These are phyloP conservation scores for Bombus pyrosoma DNA, from an alignment of 1,140 invertebrate genomes.

Conservation along the genomic window DNA sequence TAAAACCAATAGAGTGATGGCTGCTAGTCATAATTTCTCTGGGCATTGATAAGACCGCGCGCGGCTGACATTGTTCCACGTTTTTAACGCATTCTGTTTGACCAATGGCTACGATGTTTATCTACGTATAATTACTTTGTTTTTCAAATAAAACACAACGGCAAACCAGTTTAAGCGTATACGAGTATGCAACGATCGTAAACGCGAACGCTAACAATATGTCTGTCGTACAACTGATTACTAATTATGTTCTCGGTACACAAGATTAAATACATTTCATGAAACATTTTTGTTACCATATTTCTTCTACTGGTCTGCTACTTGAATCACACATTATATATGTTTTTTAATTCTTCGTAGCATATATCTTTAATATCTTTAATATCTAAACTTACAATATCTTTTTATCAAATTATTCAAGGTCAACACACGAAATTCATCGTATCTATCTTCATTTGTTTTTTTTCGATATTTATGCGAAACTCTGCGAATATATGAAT, in stretches of 20 bases:
- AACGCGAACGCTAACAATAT: not conserved
- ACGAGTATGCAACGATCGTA: not conserved
- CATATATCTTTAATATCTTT: not conserved
- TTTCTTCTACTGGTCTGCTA: not conserved
- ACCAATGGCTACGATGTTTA: conserved; percentile 31
- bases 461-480: not conserved
- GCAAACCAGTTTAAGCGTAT: conserved; percentile 29
- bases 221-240: conserved; percentile 8
- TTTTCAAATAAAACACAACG: conserved; percentile 47
- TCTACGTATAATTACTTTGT: conserved; percentile 48
- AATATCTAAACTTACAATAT: not conserved
- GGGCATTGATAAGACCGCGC: conserved; percentile 31
- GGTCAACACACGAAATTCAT: not conserved
- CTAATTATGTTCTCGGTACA: not conserved
- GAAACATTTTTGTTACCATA: not conserved
- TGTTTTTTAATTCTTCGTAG: not conserved
- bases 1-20: conserved; percentile 32
- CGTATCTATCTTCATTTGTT: not conserved
- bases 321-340: not conserved
- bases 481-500: not conserved
- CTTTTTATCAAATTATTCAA: no score
- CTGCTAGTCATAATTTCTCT: conserved; percentile 31
- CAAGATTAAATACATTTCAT: not conserved
- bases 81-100: conserved; percentile 46
- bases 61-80: conserved; percentile 11